A percentile compares a stretch with the other conserved stretches of the same genome.
Evolutionary conservation across 2,113 vertebrate genomes (phyloP).

Genomic region (Theristicus caerulescens): DNA sequence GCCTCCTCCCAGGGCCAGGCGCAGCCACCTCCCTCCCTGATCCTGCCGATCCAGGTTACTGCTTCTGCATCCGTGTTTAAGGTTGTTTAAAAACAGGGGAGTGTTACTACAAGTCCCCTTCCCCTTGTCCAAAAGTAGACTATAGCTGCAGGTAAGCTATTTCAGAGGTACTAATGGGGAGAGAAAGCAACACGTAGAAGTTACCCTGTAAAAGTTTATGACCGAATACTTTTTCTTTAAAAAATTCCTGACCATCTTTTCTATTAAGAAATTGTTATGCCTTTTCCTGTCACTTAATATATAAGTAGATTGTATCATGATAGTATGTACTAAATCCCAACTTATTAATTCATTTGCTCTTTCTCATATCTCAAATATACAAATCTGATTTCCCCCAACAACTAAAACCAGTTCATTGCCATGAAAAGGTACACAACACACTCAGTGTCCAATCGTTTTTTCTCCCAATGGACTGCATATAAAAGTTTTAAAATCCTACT

Average conservation of each 20-base stretch:
- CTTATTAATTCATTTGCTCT: neutral
- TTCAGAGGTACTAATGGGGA: neutral
- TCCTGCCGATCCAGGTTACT: neutral
- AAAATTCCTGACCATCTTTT: neutral
- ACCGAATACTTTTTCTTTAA: neutral
- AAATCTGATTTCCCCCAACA: neutral
- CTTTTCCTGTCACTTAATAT: neutral
- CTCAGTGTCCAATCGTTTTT: neutral
- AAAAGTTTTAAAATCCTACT: neutral
- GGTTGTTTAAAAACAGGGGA: neutral
- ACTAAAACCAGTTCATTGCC: neutral
- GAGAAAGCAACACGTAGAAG: neutral
- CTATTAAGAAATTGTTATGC: neutral
- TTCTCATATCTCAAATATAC: neutral
- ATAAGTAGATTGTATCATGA: neutral
- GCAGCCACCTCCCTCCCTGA: neutral
- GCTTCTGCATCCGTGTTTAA: neutral
- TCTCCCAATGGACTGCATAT: neutral
- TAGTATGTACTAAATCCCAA: neutral
- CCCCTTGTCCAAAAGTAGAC: neutral
- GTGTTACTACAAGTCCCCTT: neutral
- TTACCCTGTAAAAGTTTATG: neutral
- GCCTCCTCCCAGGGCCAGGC: neutral
- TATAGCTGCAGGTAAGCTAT: neutral
- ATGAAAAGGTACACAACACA: neutral